A percentile compares a stretch with the other conserved stretches of the same genome.
Evolutionary conservation across 2,888 invertebrate genomes (phyloP).

Genomic region (Ormyrus labotus): DNA sequence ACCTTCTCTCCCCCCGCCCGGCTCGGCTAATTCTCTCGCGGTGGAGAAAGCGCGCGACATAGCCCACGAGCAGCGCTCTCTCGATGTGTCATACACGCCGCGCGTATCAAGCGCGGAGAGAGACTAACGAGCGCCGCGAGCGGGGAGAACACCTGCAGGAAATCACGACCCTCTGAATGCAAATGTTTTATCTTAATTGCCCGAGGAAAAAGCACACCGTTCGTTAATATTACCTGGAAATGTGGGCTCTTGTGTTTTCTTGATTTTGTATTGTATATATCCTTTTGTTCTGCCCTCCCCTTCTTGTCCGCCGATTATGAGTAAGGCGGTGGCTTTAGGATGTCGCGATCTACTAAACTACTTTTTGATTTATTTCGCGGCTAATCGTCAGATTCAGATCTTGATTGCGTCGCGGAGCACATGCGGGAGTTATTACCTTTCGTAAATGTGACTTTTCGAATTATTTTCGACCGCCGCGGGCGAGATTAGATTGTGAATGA

Average conservation of each 20-base stretch:
- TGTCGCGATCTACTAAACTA: constrained; percentile 27
- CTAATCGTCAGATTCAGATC: constrained; percentile 23
- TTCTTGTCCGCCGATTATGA: neutral
- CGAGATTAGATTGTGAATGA: constrained; percentile 13
- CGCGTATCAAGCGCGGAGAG: constrained; percentile 57
- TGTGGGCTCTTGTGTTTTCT: constrained; percentile 52
- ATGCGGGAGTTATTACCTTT: constrained; percentile 29
- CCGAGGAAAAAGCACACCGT: constrained; percentile 64
- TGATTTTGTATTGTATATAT: neutral
- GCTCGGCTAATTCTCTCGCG: constrained; percentile 64
- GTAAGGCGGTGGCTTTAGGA: constrained; percentile 23
- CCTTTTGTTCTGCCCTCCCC: neutral
- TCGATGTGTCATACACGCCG: constrained; percentile 73
- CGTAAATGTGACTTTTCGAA: constrained; percentile 14
- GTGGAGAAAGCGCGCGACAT: constrained; percentile 40
- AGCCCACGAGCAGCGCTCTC: constrained; percentile 8
- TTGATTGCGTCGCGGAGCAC: constrained; percentile 14
- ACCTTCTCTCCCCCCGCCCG: constrained; percentile 57
- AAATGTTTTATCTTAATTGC: constrained; percentile 75
- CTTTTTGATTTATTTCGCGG: constrained; percentile 44
- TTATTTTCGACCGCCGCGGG: neutral
- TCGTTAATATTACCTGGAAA: constrained; percentile 59
- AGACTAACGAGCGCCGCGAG: constrained; percentile 36
- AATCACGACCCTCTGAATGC: constrained; percentile 74
- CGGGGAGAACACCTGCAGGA: constrained; percentile 74